Base-by-base conservation (phyloP, 2,888 invertebrate genomes). In the Drosophila neotestacea region DNA sequence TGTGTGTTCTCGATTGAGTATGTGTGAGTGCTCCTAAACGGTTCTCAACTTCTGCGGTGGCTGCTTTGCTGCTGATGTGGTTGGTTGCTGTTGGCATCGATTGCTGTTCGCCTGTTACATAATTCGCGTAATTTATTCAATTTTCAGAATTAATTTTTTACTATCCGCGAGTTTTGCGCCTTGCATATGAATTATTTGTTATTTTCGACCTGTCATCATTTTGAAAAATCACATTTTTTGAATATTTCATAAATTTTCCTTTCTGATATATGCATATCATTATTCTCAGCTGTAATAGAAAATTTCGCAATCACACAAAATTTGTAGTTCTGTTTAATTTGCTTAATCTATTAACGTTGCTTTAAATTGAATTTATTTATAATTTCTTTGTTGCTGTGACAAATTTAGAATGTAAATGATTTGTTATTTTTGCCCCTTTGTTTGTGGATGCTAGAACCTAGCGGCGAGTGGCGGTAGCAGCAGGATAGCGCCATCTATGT, bases 81-180 rank as follows among this genome's bases (percentile, higher is more conserved):
- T 44, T 48, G n/a, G 70, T 70, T 38, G 36, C 63, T 54, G 62
- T 68, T 67, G 58, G 34, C 71, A 41, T 63, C 70, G 71, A 58
- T 77, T 80, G 55, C 89, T 90, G 91, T 76, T 80, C 78, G 90
- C 90, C 91, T 90, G 88, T 73, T 91, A 83, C 69, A 63, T 85
- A 79, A 88, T 91, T 90, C 90, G 89, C 88, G 91, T 90, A 90
- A 90, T 91, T 91, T 90, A 90, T 90, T 90, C 90, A 91, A 91
- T 89, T 91, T 88, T 89, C 83, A 70, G 79, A 89, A 88, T 84
- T 84, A 84, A 84, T 83, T 88, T 84, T 88, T 88, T 83, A 88
- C 75, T 61, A 76, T 66, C 80, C 82, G 75, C 78, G 77, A 67
- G 46, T 66, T 71, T 77, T 68, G 56, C 16, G 54, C 65, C 48